Evolutionary conservation across 2,113 vertebrate genomes (phyloP).

Genomic region (Turdus rufiventris): DNA sequence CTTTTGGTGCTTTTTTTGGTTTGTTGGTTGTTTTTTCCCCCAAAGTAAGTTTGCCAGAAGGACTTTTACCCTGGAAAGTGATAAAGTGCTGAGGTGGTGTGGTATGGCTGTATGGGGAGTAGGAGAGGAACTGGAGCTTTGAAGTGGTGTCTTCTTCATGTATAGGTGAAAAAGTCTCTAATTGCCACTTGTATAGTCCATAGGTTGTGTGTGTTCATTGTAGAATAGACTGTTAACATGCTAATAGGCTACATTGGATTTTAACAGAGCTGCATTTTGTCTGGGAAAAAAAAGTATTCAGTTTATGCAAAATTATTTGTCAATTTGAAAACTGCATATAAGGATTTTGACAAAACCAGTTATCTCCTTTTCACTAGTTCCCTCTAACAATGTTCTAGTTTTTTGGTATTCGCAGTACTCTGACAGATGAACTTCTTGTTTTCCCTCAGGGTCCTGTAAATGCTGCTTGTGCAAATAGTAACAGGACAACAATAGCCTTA

Average conservation of each 20-base stretch:
- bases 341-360: neutral
- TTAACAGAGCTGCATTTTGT: neutral
- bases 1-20: neutral
- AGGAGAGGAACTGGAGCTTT: neutral
- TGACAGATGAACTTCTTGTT: neutral
- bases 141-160: rapidly evolving
- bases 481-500: neutral
- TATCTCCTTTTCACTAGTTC: neutral
- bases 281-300: neutral
- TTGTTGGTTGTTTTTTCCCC: rapidly evolving
- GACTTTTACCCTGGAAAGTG: neutral
- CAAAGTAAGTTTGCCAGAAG: neutral
- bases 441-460: neutral
- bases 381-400: neutral
- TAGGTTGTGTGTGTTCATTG: neutral
- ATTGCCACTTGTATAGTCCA: neutral
- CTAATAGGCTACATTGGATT: neutral
- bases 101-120: neutral
- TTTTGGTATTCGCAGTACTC: neutral
- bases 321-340: neutral
- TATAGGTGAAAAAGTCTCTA: neutral
- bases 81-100: neutral
- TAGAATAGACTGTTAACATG: neutral
- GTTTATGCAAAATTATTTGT: neutral
- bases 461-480: neutral